A percentile compares a stretch with the other conserved stretches of the same genome.
phyloP scores from a whole-genome alignment of 2,797 vertebrate species.

The Schizothorax lantsangensis region DNA sequence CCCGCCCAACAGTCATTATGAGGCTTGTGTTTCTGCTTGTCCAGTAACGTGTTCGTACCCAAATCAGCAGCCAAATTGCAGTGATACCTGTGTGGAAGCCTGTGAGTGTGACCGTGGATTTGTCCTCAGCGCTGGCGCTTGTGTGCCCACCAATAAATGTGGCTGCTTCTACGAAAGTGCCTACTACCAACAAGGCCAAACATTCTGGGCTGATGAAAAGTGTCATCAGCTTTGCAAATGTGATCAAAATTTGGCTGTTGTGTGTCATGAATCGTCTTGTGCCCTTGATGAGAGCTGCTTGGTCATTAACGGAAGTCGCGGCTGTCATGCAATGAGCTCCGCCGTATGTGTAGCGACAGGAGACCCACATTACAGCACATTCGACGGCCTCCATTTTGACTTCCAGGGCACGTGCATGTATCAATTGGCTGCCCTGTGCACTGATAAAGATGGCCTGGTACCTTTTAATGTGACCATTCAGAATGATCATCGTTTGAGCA shows the following conservation, averaged over 20 bases:
- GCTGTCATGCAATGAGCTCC: conserved; percentile 69
- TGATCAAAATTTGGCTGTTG: conserved; percentile 67
- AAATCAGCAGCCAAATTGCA: conserved; percentile 64
- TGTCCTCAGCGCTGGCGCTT: conserved; percentile 75
- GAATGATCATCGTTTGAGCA: conserved; percentile 78
- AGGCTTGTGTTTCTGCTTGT: conserved; percentile 78
- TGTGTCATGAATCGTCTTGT: conserved; percentile 73
- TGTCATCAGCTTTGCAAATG: conserved; percentile 80
- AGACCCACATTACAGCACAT: conserved; percentile 82
- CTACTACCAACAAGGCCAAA: conserved; percentile 73
- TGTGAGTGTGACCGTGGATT: conserved; percentile 81
- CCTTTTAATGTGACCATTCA: conserved; percentile 79
- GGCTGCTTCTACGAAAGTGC: conserved; percentile 80
- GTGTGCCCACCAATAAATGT: conserved; percentile 73
- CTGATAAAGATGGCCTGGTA: conserved; percentile 58
- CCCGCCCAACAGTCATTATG: conserved; percentile 82
- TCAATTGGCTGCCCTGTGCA: conserved; percentile 73
- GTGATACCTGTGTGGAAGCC: conserved; percentile 75
- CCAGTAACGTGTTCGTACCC: conserved; percentile 76
- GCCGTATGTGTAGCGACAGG: conserved; percentile 71
- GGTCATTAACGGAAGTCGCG: conserved; percentile 70
- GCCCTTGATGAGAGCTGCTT: conserved; percentile 70
- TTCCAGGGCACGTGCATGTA: conserved; percentile 87
- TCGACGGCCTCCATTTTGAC: conserved; percentile 76
- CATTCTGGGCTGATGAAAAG: conserved; percentile 77